These are phyloP conservation scores for Melipona quadrifasciata DNA, from an alignment of 1,140 invertebrate genomes.

Conservation along the genomic window DNA sequence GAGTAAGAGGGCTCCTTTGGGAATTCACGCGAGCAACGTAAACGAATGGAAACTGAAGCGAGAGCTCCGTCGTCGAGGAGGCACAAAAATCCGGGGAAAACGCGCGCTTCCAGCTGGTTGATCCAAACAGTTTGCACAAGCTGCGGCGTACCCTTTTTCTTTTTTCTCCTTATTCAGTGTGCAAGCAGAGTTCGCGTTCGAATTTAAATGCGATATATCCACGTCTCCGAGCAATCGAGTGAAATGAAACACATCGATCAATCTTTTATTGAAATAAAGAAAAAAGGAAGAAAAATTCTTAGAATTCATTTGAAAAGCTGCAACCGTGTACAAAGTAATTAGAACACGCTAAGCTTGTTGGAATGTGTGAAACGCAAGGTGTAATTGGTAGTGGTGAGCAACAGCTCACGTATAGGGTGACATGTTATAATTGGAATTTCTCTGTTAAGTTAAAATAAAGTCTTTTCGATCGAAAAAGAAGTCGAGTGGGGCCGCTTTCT, in stretches of 20 bases:
- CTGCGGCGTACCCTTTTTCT: neutral
- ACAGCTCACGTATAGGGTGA: neutral
- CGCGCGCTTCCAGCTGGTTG: conserved; percentile 10
- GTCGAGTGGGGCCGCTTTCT: too few relatives aligned
- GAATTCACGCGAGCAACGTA: neutral
- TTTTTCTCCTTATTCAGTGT: neutral
- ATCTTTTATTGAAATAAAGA: neutral
- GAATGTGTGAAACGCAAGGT: neutral
- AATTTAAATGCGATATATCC: conserved; percentile 13
- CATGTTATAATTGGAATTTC: neutral
- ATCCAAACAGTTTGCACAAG: neutral
- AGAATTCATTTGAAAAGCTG: neutral
- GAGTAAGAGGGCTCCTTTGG: neutral
- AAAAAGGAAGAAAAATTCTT: neutral
- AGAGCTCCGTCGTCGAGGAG: neutral
- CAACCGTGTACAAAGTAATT: neutral
- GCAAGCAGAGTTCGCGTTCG: conserved; percentile 8
- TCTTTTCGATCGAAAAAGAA: too few relatives aligned
- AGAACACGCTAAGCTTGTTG: neutral
- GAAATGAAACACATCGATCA: neutral
- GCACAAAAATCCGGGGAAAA: conserved; percentile 3
- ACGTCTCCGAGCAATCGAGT: too few relatives aligned
- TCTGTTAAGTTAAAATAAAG: too few relatives aligned
- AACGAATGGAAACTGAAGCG: neutral
- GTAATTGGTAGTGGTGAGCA: neutral